These are phyloP conservation scores for Meteorus sp. DNA, from an alignment of 1,140 invertebrate genomes.

Conservation along the genomic window DNA sequence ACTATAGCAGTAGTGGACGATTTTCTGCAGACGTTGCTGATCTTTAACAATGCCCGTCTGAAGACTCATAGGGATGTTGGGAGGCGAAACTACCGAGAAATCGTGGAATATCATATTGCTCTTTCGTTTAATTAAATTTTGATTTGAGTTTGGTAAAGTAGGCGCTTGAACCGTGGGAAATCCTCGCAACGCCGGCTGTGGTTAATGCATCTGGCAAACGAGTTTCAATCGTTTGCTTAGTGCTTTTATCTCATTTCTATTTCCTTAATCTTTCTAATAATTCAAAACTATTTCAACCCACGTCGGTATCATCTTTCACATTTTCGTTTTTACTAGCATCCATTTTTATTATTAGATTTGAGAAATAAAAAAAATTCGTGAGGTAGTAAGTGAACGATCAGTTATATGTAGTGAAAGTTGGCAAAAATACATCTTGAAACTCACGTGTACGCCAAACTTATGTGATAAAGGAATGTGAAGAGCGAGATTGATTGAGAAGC, in stretches of 20 bases:
- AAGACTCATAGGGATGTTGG: background rate
- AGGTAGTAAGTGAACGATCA: too few species aligned
- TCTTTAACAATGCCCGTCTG: background rate
- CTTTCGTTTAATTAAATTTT: slow-evolving; percentile 60
- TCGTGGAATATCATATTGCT: slow-evolving; percentile 52
- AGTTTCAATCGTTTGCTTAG: slow-evolving; percentile 45
- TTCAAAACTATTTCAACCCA: too few species aligned
- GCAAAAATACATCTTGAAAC: slow-evolving; percentile 1
- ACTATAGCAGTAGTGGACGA: slow-evolving; percentile 16
- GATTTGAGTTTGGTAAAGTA: slow-evolving; percentile 48
- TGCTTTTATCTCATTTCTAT: slow-evolving; percentile 25
- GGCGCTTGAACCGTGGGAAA: slow-evolving; percentile 10
- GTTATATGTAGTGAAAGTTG: slow-evolving; percentile 14
- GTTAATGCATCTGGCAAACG: slow-evolving; percentile 56
- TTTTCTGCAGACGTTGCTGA: slow-evolving; percentile 26
- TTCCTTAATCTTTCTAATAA: too few species aligned
- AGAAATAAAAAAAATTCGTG: too few species aligned
- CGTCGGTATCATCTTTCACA: too few species aligned
- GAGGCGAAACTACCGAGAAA: slow-evolving; percentile 23
- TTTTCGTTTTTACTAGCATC: too few species aligned
- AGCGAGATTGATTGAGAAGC: slow-evolving; percentile 25
- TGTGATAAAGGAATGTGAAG: background rate
- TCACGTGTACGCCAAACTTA: background rate
- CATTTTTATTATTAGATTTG: slow-evolving; percentile 17
- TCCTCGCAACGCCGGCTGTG: slow-evolving; percentile 46